These are phyloP conservation scores for Cephonodes hylas DNA, from an alignment of 2,888 invertebrate genomes.

Conservation along the genomic window DNA sequence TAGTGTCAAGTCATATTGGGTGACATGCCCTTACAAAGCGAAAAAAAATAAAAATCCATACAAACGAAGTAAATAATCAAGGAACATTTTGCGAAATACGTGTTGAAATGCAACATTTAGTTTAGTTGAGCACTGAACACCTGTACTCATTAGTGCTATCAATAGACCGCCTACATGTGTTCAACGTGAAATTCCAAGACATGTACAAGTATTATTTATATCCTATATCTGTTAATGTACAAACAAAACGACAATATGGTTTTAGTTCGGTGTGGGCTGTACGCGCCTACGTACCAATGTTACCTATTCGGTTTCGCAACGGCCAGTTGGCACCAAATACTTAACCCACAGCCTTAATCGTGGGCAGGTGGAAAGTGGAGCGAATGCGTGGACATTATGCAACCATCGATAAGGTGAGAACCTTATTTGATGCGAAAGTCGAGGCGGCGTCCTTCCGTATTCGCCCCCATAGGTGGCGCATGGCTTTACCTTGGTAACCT, in stretches of 20 bases:
- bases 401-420: constrained; percentile 61
- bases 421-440: constrained; percentile 66
- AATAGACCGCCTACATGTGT: neutral
- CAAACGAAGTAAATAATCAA: too few relatives aligned
- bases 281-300: constrained; percentile 51
- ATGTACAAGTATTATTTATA: constrained; percentile 1
- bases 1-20: too few relatives aligned
- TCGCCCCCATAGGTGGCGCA: constrained; percentile 15
- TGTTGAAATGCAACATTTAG: too few relatives aligned
- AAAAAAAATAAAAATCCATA: too few relatives aligned
- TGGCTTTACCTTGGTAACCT: neutral
- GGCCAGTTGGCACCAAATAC: constrained; percentile 60
- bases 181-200: constrained; percentile 18
- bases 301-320: constrained; percentile 56
- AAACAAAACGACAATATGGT: constrained; percentile 39
- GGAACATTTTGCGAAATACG: too few relatives aligned
- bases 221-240: constrained; percentile 13
- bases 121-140: too few relatives aligned
- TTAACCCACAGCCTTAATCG: constrained; percentile 63
- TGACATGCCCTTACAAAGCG: too few relatives aligned
- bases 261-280: constrained; percentile 49
- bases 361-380: constrained; percentile 77
- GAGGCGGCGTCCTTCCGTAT: constrained; percentile 47
- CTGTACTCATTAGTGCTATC: neutral
- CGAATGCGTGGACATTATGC: constrained; percentile 60